Base-by-base conservation (phyloP, 2,113 vertebrate species). In the Limanda limanda region DNA sequence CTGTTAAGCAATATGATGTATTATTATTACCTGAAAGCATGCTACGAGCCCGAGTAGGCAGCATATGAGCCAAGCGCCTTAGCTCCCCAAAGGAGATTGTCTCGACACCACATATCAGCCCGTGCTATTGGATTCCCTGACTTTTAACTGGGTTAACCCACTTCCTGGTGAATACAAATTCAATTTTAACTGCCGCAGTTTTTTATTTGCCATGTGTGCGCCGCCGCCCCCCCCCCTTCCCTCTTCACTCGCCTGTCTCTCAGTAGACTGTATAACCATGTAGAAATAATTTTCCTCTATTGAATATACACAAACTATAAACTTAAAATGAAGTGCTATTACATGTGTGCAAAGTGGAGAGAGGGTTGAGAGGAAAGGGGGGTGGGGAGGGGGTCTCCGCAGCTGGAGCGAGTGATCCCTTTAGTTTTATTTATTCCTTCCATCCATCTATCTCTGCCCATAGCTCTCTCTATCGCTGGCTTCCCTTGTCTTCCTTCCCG, bases 101-200 rank as follows among this genome's bases (percentile, higher is more conserved):
- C 93, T 87, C 83, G 81, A 92, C 91, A 91, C 83, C 85, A 88
- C 91, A 86, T 90, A 93, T 93, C 92, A 88, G 90, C 86, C 86
- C 61, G 65, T 86, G 91, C 94, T 93, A 94, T 94, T 94, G 93
- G 91, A 95, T 95, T 93, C 92, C 91, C 85, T 89, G 91, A 94
- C 91, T 94, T 95, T 95, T 94, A 95, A 95, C 92, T 94, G 91
- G 91, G 92, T 94, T 94, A 94, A 94, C 91, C 92, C 92, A 94
- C 94, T 94, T 94, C 92, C 92, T 89, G 91, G 91, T 94, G 93
- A 95, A 95, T 94, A 94, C 92, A 94, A 95, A 95, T 94, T 94
- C 93, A 95, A 94, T 94, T 94, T 94, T 89, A 93, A 92, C 93
- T 90, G 90, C 91, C 76, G 76, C 91, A 92, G 90, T 93, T 93